A percentile compares a stretch with the other conserved stretches of the same genome.
Conservation (phyloP, 2,888 invertebrate genomes). For the Netelia inedita region DNA sequence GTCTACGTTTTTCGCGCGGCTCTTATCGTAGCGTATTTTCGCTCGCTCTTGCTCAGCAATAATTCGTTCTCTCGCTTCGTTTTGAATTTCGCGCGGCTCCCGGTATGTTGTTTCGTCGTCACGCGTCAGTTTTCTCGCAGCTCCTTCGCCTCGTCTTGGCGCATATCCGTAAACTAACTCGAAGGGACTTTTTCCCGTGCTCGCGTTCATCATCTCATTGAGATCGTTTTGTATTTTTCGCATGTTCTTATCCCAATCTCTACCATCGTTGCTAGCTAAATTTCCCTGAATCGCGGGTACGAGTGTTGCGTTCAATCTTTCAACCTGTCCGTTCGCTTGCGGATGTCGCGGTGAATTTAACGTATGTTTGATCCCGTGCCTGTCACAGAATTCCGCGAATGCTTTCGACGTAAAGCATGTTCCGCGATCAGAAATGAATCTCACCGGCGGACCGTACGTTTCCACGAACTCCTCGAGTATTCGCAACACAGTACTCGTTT, state of each 20-base stretch:
- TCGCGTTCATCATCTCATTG: slow-evolving; percentile 64
- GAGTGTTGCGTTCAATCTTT: slow-evolving; percentile 60
- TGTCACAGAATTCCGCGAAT: slow-evolving; percentile 32
- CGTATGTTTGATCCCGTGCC: slow-evolving; percentile 53
- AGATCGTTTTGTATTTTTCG: slow-evolving; percentile 59
- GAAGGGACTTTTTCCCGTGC: slow-evolving; percentile 64
- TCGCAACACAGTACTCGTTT: neutral
- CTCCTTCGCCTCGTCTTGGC: slow-evolving; percentile 8
- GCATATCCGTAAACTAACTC: slow-evolving; percentile 62
- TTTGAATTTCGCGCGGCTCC: slow-evolving; percentile 5
- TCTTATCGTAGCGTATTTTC: slow-evolving; percentile 25
- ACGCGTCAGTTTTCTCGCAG: neutral
- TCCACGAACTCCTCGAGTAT: slow-evolving; percentile 56
- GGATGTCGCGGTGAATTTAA: too few relatives aligned
- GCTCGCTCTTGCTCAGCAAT: neutral
- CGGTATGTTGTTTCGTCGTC: neutral
- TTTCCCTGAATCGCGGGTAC: slow-evolving; percentile 48
- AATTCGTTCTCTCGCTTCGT: neutral
- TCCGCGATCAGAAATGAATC: slow-evolving; percentile 67
- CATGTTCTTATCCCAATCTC: slow-evolving; percentile 8
- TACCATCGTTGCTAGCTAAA: slow-evolving; percentile 11
- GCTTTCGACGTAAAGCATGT: slow-evolving; percentile 55
- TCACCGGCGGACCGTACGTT: slow-evolving; percentile 56
- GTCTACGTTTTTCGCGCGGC: neutral
- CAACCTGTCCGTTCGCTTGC: slow-evolving; percentile 64